Evolutionary conservation across 1,140 invertebrate genomes (phyloP).

Genomic region (Prorops nasuta): DNA sequence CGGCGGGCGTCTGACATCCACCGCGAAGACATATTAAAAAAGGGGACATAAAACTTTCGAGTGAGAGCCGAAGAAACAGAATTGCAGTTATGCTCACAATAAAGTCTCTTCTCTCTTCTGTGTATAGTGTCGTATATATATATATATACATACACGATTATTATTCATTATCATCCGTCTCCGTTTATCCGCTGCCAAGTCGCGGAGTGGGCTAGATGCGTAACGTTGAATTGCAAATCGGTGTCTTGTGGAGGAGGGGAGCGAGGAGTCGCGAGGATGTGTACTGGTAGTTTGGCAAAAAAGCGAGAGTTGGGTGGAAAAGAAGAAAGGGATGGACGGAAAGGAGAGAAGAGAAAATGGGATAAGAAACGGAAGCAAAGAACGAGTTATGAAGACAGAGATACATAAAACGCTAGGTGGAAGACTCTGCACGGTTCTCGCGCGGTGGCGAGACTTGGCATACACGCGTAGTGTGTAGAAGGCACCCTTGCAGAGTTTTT

Average conservation of each 20-base stretch:
- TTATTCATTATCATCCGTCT: slow-evolving; percentile 51
- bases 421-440: too few species aligned
- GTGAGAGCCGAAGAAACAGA: too few species aligned
- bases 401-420: too few species aligned
- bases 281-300: neutral
- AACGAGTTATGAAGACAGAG: too few species aligned
- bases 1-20: neutral
- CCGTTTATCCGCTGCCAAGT: slow-evolving; percentile 21
- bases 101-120: too few species aligned
- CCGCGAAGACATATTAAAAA: too few species aligned
- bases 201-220: neutral
- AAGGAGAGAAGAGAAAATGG: slow-evolving; percentile 1
- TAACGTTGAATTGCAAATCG: slow-evolving; percentile 43
- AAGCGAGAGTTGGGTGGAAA: too few species aligned
- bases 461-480: slow-evolving; percentile 14
- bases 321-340: too few species aligned
- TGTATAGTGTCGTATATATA: too few species aligned
- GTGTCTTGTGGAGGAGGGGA: slow-evolving; percentile 8
- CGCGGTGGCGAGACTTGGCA: slow-evolving; percentile 21
- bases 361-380: too few species aligned
- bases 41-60: too few species aligned
- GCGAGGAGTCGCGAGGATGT: neutral
- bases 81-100: too few species aligned
- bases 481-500: slow-evolving; percentile 1
- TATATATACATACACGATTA: slow-evolving; percentile 51